Evolutionary conservation across 2,113 vertebrate species (phyloP).

Genomic region (Motacilla alba): DNA sequence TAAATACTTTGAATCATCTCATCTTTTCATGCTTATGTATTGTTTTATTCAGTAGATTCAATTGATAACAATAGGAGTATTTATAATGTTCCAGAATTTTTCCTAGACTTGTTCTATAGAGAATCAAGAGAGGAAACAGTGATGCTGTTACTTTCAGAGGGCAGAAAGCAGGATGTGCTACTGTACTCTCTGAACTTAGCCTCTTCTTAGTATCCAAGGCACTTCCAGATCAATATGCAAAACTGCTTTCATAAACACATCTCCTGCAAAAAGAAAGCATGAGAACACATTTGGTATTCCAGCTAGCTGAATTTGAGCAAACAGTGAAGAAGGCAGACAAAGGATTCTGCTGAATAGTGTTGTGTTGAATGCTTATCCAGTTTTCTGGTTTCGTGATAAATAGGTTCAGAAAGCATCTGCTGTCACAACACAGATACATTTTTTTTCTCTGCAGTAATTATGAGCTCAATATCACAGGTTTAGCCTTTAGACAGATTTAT

Average conservation of each 20-base stretch:
- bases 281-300: background rate
- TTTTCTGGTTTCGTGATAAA: background rate
- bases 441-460: background rate
- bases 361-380: background rate
- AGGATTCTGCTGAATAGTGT: background rate
- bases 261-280: background rate
- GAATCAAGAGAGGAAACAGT: background rate
- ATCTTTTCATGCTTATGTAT: background rate
- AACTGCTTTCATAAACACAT: background rate
- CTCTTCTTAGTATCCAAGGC: background rate
- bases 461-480: background rate
- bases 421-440: background rate
- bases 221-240: background rate
- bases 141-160: background rate
- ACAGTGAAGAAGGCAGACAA: background rate
- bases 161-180: background rate
- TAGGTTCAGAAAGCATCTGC: background rate
- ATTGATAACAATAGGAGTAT: background rate
- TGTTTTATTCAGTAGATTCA: background rate
- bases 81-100: background rate
- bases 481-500: background rate
- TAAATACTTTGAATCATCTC: background rate
- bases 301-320: background rate
- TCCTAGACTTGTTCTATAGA: background rate
- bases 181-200: background rate